phyloP scores from a whole-genome alignment of 1,140 invertebrate genomes.

The Antheraea mylitta region DNA sequence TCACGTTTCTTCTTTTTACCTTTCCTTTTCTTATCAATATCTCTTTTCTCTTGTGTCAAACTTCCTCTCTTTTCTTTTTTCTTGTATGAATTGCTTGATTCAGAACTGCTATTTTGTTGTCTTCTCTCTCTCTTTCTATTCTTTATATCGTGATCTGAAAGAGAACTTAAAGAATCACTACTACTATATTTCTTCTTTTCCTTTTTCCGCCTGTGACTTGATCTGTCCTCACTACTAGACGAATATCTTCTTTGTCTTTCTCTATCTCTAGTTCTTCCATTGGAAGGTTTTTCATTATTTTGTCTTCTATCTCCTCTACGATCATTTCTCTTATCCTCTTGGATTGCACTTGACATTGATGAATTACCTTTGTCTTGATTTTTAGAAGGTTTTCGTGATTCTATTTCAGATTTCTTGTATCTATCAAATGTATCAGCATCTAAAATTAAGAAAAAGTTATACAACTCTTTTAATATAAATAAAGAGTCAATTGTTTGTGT shows the following conservation, averaged over 20 bases:
- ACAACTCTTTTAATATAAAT: background rate
- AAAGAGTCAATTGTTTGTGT: conserved; percentile 10
- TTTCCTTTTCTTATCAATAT: conserved; percentile 76
- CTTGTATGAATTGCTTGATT: conserved; percentile 18
- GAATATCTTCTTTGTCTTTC: conserved; percentile 44
- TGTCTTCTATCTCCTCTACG: conserved; percentile 11
- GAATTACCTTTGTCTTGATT: conserved; percentile 36
- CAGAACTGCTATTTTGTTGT: conserved; percentile 14
- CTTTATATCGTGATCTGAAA: conserved; percentile 58
- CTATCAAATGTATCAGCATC: conserved; percentile 85
- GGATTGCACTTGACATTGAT: conserved; percentile 15
- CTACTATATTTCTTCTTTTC: conserved; percentile 74
- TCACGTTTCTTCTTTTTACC: conserved; percentile 76
- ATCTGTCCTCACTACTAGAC: conserved; percentile 49
- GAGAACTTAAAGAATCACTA: conserved; percentile 63
- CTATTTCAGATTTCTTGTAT: conserved; percentile 81
- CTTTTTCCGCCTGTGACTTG: conserved; percentile 57
- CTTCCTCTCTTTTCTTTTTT: conserved; percentile 44
- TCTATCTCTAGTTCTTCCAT: conserved; percentile 39
- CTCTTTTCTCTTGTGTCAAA: conserved; percentile 53
- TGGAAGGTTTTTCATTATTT: conserved; percentile 27
- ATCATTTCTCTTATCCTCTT: conserved; percentile 23
- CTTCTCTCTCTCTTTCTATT: conserved; percentile 21
- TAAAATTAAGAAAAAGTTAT: conserved; percentile 54
- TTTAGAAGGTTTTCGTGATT: conserved; percentile 34